A percentile compares a stretch with the other conserved stretches of the same genome.
Evolutionary conservation across 2,888 invertebrate genomes (phyloP).

Genomic region (Scelioninae gen. 1): DNA sequence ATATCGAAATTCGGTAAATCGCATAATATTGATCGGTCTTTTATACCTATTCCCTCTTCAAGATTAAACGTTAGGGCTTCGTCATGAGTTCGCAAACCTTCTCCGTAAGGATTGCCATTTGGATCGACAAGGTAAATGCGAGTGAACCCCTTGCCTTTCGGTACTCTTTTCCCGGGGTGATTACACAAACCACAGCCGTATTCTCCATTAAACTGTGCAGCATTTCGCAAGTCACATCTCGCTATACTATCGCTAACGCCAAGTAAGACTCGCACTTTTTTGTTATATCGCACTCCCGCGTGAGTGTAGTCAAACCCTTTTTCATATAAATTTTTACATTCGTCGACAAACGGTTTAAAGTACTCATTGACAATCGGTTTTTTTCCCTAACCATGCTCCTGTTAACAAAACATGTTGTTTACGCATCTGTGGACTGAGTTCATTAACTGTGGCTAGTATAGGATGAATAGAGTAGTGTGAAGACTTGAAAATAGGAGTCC

Average conservation of each 20-base stretch:
- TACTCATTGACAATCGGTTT: constrained; percentile 58
- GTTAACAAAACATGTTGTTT: constrained; percentile 13
- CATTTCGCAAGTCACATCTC: constrained; percentile 40
- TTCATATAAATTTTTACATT: constrained; percentile 30
- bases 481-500: constrained; percentile 52
- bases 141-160: constrained; percentile 59
- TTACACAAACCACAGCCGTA: constrained; percentile 48
- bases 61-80: neutral
- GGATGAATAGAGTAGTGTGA: constrained; percentile 50
- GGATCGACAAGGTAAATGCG: constrained; percentile 21
- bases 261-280: constrained; percentile 46
- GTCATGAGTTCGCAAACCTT: constrained; percentile 13
- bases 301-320: constrained; percentile 52
- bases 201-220: constrained; percentile 51
- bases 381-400: constrained; percentile 45
- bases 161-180: constrained; percentile 48
- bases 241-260: constrained; percentile 61
- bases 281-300: constrained; percentile 22
- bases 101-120: constrained; percentile 19
- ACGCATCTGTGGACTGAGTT: constrained; percentile 17
- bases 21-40: constrained; percentile 41
- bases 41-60: constrained; percentile 33
- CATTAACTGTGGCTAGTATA: constrained; percentile 53
- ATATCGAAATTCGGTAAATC: constrained; percentile 46
- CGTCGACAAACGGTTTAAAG: constrained; percentile 57